Percentiles rank a stretch among this genome's conserved stretches.
These are phyloP conservation scores for Leptinotarsa texana DNA, from an alignment of 1,140 invertebrate species.

Conservation along the genomic window DNA sequence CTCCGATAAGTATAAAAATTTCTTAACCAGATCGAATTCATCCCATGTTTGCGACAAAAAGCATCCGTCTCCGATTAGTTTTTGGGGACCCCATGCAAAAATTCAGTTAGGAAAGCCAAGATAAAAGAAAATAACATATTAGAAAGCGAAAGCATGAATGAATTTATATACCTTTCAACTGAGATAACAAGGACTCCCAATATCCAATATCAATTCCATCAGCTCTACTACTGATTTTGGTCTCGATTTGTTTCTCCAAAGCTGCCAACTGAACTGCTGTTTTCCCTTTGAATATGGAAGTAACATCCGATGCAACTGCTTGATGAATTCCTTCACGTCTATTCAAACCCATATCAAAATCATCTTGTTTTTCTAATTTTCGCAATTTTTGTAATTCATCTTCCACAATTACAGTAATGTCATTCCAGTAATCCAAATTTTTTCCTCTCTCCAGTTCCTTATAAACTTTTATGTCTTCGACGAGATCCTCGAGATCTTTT, in stretches of 20 bases:
- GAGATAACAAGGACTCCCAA: slow-evolving; percentile 93
- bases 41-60: too few relatives aligned
- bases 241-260: slow-evolving; percentile 84
- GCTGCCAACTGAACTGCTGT: slow-evolving; percentile 82
- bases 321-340: slow-evolving; percentile 92
- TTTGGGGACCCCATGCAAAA: too few relatives aligned
- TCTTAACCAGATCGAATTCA: too few relatives aligned
- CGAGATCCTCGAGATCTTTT: slow-evolving; percentile 94
- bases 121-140: too few relatives aligned
- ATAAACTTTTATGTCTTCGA: slow-evolving; percentile 96
- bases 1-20: too few relatives aligned
- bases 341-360: slow-evolving; percentile 68
- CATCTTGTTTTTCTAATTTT: slow-evolving; percentile 69
- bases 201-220: slow-evolving; percentile 96
- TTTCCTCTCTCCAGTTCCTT: slow-evolving; percentile 83
- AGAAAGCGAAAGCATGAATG: too few relatives aligned
- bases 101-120: too few relatives aligned
- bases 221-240: slow-evolving; percentile 80
- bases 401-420: slow-evolving; percentile 94
- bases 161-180: slow-evolving; percentile 73
- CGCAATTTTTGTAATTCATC: slow-evolving; percentile 90
- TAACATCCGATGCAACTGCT: slow-evolving; percentile 88
- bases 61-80: too few relatives aligned
- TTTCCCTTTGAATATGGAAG: slow-evolving; percentile 89
- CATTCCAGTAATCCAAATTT: slow-evolving; percentile 95